Percentiles rank a stretch among this genome's conserved stretches.
These are phyloP conservation scores for Micrasema minimum DNA, from an alignment of 1,140 invertebrate genomes.

Conservation along the genomic window DNA sequence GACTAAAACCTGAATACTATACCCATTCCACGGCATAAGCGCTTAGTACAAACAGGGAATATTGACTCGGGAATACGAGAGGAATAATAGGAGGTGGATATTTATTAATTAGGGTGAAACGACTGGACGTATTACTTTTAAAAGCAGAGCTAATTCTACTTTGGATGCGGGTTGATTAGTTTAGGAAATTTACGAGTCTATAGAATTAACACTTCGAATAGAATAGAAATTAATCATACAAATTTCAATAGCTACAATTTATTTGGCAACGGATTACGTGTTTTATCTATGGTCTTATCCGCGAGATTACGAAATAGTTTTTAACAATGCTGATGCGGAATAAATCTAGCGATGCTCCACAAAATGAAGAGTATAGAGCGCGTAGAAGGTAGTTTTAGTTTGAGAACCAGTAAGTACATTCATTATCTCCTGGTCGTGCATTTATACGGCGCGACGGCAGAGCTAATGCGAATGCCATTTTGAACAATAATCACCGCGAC, in stretches of 20 bases:
- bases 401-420: neutral
- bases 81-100: conserved; percentile 21
- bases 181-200: conserved; percentile 10
- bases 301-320: neutral
- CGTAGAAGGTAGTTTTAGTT: neutral
- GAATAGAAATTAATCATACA: neutral
- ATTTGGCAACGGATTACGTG: neutral
- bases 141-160: conserved; percentile 49
- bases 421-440: conserved; percentile 9
- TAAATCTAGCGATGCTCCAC: neutral
- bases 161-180: conserved; percentile 37
- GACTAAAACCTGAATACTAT: conserved; percentile 8
- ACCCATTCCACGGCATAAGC: conserved; percentile 19
- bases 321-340: neutral
- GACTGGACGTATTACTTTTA: conserved; percentile 50
- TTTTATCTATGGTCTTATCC: neutral
- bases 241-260: neutral
- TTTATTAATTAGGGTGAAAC: conserved; percentile 43
- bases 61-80: conserved; percentile 26
- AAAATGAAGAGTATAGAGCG: neutral
- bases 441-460: neutral
- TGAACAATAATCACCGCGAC: conserved; percentile 20
- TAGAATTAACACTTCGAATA: neutral
- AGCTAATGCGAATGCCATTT: conserved; percentile 19
- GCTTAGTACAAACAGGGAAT: neutral